These are phyloP conservation scores for Drosophila emarginata DNA, from an alignment of 2,888 invertebrate genomes.

Conservation along the genomic window DNA sequence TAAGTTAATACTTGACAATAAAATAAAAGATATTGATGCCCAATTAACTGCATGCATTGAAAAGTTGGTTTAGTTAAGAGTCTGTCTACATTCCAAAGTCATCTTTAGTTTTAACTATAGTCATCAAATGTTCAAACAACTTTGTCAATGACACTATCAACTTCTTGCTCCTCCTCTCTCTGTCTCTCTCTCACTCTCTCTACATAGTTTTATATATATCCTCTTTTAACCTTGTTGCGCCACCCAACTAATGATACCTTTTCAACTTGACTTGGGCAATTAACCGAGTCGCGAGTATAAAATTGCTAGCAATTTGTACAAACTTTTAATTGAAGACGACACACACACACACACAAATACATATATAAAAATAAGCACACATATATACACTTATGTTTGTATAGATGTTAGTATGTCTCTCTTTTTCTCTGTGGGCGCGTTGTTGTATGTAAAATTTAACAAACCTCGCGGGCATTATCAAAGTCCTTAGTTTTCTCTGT, in stretches of 20 bases:
- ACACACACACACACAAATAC: slow-evolving; percentile 30
- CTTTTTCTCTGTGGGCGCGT: slow-evolving; percentile 48
- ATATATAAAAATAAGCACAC: neutral
- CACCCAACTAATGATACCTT: slow-evolving; percentile 7
- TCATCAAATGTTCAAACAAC: slow-evolving; percentile 4
- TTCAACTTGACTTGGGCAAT: slow-evolving; percentile 27
- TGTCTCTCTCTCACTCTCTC: too few relatives aligned
- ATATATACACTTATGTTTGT: slow-evolving; percentile 9
- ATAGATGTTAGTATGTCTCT: slow-evolving; percentile 31
- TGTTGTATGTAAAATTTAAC: slow-evolving; percentile 65
- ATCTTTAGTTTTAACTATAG: slow-evolving; percentile 1
- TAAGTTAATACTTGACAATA: too few relatives aligned
- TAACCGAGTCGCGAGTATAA: slow-evolving; percentile 39
- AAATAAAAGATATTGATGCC: too few relatives aligned
- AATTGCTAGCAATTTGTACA: slow-evolving; percentile 48
- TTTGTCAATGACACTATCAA: slow-evolving; percentile 4
- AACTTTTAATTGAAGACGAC: slow-evolving; percentile 48
- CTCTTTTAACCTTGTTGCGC: neutral
- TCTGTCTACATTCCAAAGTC: neutral
- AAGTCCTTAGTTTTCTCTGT: slow-evolving; percentile 51
- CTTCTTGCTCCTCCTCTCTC: neutral
- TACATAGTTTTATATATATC: neutral
- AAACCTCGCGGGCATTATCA: slow-evolving; percentile 74
- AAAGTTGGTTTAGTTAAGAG: neutral
- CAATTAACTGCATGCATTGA: too few relatives aligned